These are phyloP conservation scores for Phortica variegata DNA, from an alignment of 1,140 invertebrate species.

Conservation along the genomic window DNA sequence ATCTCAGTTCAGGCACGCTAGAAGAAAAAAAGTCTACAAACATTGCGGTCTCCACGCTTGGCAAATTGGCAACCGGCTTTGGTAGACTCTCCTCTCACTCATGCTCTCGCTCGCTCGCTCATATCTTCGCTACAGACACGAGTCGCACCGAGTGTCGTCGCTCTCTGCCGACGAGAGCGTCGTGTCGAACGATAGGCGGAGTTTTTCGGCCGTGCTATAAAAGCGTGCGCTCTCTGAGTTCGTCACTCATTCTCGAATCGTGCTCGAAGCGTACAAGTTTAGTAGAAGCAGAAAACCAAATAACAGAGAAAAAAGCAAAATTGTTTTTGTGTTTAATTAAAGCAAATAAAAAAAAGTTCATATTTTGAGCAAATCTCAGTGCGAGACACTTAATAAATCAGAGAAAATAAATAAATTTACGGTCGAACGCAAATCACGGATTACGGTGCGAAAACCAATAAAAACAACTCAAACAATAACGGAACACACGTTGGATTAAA, in stretches of 20 bases:
- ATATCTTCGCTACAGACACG: too few species aligned
- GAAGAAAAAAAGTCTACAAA: not conserved
- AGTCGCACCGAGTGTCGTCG: too few species aligned
- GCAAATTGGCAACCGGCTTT: too few species aligned
- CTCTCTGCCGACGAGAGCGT: constrained; percentile 2
- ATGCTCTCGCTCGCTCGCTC: constrained; percentile 2
- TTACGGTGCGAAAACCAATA: not conserved
- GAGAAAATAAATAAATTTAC: too few species aligned
- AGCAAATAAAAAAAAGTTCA: constrained; percentile 7
- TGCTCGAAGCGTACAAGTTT: constrained; percentile 24
- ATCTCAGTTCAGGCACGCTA: not conserved
- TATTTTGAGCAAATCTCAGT: constrained; percentile 24
- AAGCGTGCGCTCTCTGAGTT: constrained; percentile 16
- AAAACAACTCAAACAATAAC: not conserved
- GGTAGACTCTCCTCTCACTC: not conserved
- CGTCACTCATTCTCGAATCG: constrained; percentile 27
- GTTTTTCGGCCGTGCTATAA: constrained; percentile 19
- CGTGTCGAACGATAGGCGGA: constrained; percentile 14
- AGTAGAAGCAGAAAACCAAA: constrained; percentile 9
- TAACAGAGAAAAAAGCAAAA: constrained; percentile 11
- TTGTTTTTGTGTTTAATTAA: constrained; percentile 7
- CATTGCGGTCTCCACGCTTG: too few species aligned
- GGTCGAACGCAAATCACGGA: too few species aligned
- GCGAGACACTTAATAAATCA: constrained; percentile 9
- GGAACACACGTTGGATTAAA: constrained; percentile 46